phyloP scores from a whole-genome alignment of 1,140 invertebrate species.

The Apis mellifera region Amel_HAv3.1 CM009936.2:16580501-16581000 shows the following conservation, averaged over 20 bases:
- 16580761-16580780: constrained; percentile 87
- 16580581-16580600: too few relatives aligned
- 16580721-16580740: not conserved
- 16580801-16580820: constrained; percentile 94
- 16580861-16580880: constrained; percentile 99
- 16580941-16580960: constrained; percentile 69
- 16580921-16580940: constrained; percentile 66
- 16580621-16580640: too few relatives aligned
- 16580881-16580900: constrained; percentile 87
- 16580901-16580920: constrained; percentile 66
- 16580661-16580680: not conserved
- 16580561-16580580: too few relatives aligned
- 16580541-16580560: too few relatives aligned
- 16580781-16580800: constrained; percentile 98
- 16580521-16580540: too few relatives aligned
- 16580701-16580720: not conserved
- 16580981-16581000: constrained; percentile 81
- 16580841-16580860: constrained; percentile 98
- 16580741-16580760: not conserved
- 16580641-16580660: too few relatives aligned
- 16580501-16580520: too few relatives aligned
- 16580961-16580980: constrained; percentile 67
- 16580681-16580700: not conserved
- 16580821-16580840: constrained; percentile 97
- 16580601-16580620: too few relatives aligned